Evolutionary conservation across 1,140 invertebrate species (phyloP).

Genomic region (Lordiphosa collinella): DNA sequence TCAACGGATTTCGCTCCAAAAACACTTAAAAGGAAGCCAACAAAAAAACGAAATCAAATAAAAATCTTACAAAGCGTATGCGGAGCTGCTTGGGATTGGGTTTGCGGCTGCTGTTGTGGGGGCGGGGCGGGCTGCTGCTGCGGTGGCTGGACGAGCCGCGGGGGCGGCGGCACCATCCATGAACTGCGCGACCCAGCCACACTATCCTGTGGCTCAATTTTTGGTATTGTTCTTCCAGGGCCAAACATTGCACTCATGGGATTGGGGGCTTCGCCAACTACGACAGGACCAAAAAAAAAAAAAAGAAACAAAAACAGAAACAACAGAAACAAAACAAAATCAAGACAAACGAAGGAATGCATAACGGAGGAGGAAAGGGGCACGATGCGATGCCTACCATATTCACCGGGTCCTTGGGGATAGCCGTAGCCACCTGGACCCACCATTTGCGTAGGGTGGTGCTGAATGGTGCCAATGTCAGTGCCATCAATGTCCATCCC

Average conservation of each 20-base stretch:
- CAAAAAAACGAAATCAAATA: slow-evolving; percentile 61
- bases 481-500: slow-evolving; percentile 89
- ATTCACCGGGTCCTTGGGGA: slow-evolving; percentile 68
- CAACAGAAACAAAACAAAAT: slow-evolving; percentile 3
- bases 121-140: slow-evolving; percentile 46
- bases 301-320: slow-evolving; percentile 24
- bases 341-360: not conserved
- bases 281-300: slow-evolving; percentile 28
- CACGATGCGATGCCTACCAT: slow-evolving; percentile 32
- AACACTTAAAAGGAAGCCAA: slow-evolving; percentile 22
- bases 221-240: slow-evolving; percentile 80
- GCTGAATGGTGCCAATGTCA: slow-evolving; percentile 88
- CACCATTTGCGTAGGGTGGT: slow-evolving; percentile 85
- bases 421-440: slow-evolving; percentile 79
- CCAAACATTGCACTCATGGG: slow-evolving; percentile 81
- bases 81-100: slow-evolving; percentile 73
- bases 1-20: not conserved
- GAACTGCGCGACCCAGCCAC: slow-evolving; percentile 59
- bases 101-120: slow-evolving; percentile 41
- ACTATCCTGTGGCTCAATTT: slow-evolving; percentile 79
- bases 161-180: slow-evolving; percentile 72
- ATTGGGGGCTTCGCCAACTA: slow-evolving; percentile 80
- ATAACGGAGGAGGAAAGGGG: not conserved
- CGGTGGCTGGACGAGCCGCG: slow-evolving; percentile 45
- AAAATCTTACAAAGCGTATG: slow-evolving; percentile 83